Percentiles rank a stretch among this genome's conserved stretches.
These are phyloP conservation scores for Oplegnathus fasciatus DNA, from an alignment of 2,113 vertebrate genomes.

Conservation along the genomic window DNA sequence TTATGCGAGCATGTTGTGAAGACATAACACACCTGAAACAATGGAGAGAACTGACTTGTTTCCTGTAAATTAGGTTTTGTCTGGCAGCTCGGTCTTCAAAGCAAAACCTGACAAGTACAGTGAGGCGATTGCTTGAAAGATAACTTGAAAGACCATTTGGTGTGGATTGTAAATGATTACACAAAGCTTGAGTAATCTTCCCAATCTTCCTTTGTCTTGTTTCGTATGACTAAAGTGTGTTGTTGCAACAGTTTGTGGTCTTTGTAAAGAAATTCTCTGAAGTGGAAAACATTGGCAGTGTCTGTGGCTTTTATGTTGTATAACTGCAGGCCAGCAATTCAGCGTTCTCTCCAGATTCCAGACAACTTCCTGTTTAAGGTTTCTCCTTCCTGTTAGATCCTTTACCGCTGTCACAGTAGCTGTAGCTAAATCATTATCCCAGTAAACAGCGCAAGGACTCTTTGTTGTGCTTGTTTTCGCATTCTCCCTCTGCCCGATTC, in stretches of 20 bases:
- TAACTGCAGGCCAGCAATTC: conserved; percentile 7
- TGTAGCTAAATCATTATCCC: conserved; percentile 54
- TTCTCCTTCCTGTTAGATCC: conserved; percentile 72
- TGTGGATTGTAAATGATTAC: conserved; percentile 11
- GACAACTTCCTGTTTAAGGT: conserved; percentile 79
- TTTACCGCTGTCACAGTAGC: conserved; percentile 50
- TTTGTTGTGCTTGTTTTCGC: conserved; percentile 72
- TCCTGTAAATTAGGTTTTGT: conserved; percentile 22
- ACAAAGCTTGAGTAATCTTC: conserved; percentile 23
- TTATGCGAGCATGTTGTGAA: background rate
- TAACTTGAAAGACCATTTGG: conserved; percentile 13
- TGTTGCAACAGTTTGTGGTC: conserved; percentile 15
- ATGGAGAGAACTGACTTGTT: conserved; percentile 11
- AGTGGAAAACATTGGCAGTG: background rate
- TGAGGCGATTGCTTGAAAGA: conserved; percentile 7
- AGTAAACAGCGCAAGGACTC: conserved; percentile 60
- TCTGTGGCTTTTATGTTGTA: conserved; percentile 25
- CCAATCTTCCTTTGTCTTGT: conserved; percentile 19
- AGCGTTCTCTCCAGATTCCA: conserved; percentile 53
- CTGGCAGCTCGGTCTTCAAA: conserved; percentile 5
- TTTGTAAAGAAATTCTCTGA: conserved; percentile 35
- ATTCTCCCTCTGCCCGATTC: conserved; percentile 54
- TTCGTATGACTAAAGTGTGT: conserved; percentile 9
- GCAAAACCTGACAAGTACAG: conserved; percentile 10
- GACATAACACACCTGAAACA: conserved; percentile 4